Percentiles rank a stretch among this genome's conserved stretches.
phyloP scores from a whole-genome alignment of 2,797 vertebrate species.

The Microctenopoma lineatum region DNA sequence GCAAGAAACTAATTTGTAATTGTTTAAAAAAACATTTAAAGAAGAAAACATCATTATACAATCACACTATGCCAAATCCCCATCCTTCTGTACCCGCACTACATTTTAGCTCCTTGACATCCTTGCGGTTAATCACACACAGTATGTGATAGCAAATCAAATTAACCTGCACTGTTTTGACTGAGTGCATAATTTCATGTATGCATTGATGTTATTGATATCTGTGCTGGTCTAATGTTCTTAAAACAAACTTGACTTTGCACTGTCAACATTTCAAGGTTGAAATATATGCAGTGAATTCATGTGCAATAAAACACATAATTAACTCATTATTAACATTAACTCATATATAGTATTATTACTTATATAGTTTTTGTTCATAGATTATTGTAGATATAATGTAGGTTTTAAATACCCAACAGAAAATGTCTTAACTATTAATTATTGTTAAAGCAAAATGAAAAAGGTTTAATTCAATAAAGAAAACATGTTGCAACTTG shows the following conservation, averaged over 20 bases:
- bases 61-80: conserved; percentile 11
- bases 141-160: conserved; percentile 1
- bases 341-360: not conserved
- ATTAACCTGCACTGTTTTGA: conserved; percentile 12
- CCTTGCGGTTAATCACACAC: conserved; percentile 18
- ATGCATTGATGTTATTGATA: not conserved
- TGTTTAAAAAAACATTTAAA: conserved; percentile 1
- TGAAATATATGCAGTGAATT: not conserved
- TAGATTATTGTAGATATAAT: not conserved
- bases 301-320: not conserved
- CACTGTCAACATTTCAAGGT: not conserved
- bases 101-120: conserved; percentile 21
- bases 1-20: conserved; percentile 2
- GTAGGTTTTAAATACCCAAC: not conserved
- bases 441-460: not conserved
- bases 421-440: not conserved
- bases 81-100: conserved; percentile 13
- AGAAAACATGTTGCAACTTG: not conserved
- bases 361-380: not conserved
- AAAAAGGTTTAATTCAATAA: not conserved
- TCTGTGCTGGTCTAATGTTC: not conserved
- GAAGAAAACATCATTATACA: conserved; percentile 32
- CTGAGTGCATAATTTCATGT: not conserved
- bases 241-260: not conserved
- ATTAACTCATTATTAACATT: too few species aligned